Evolutionary conservation across 2,888 invertebrate species (phyloP), one percentile per base, ranked within the genome.

Genomic region (Drosophila anomelani): DNA sequence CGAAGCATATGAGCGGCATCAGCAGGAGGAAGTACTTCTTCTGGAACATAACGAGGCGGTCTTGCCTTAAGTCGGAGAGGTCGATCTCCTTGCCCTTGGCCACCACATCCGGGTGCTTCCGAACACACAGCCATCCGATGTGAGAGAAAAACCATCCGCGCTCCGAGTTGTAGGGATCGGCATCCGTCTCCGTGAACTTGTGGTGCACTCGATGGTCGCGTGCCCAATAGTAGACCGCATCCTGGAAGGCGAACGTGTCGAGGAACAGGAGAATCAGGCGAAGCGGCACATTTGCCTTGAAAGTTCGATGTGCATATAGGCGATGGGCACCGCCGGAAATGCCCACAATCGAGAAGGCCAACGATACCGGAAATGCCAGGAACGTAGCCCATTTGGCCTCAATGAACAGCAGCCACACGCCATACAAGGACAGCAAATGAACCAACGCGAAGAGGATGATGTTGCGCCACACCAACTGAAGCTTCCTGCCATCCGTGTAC

Each of bases 321-420:
- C 99, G 94, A 93, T 99, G 99, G 2, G 98, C 98, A 26, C 99
- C 99, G 17, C 98, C 99, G n/a, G 99, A 99, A 77, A 99, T 97
- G 20, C 99, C 99, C 69, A 99, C 93, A 6, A 7, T 0, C 3
- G 29, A 29, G 10, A 67, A 34, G 4, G 15, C 10, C 1, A 23
- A 2, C 2, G 15, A 1, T 1, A n/a, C 8, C 4, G 44, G 44
- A 17, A 41, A 56, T 15, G 13, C 13, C 93, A 95, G 95, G 93
- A 97, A 97, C 95, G 97, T 97, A 77, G 93, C 93, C 93, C 95
- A 93, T 93, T 95, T 96, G 32, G 96, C 96, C 8, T 96, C 95
- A 59, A 96, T 95, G 39, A 97, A 92, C 89, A 95, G 93, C 17
- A 96, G 93, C 91, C 95, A 96, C 4, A 95, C 91, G 56, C 97